Conservation (phyloP, 2,797 vertebrate species). For the Eulemur mongoz region DNA sequence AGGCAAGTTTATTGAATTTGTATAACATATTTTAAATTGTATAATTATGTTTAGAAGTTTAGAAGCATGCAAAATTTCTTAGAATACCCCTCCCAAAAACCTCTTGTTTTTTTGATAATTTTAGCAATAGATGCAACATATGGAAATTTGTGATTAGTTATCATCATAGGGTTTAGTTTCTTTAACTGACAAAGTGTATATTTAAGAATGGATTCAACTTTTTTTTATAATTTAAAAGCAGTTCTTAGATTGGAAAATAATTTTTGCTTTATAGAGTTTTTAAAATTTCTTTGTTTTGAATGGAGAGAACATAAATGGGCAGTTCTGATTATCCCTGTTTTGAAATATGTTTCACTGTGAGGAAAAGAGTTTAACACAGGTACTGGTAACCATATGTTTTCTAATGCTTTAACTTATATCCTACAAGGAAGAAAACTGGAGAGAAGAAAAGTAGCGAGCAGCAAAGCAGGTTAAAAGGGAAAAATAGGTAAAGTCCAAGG, state of each 20-base stretch:
- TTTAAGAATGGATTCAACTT: background rate
- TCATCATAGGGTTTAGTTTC: background rate
- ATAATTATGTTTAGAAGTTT: constrained; percentile 12
- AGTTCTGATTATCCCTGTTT: background rate
- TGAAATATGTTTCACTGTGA: constrained; percentile 27
- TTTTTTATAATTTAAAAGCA: background rate
- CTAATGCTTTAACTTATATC: background rate
- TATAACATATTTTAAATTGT: constrained; percentile 2
- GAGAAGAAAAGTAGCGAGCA: background rate
- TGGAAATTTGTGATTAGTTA: background rate
- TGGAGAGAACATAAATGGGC: background rate
- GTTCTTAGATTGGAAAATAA: background rate
- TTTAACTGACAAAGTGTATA: background rate
- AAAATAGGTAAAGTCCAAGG: constrained; percentile 10
- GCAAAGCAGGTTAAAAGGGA: background rate
- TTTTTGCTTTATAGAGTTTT: background rate
- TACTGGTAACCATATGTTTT: background rate
- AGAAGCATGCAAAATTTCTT: background rate
- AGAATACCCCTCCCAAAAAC: background rate
- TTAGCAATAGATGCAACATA: background rate
- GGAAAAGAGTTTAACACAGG: background rate
- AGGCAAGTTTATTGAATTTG: constrained; percentile 21
- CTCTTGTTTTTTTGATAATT: background rate
- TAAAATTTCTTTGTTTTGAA: background rate
- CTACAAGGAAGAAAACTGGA: background rate